Base-by-base conservation (phyloP, 2,797 vertebrate species). In the Lepus townsendii region DNA sequence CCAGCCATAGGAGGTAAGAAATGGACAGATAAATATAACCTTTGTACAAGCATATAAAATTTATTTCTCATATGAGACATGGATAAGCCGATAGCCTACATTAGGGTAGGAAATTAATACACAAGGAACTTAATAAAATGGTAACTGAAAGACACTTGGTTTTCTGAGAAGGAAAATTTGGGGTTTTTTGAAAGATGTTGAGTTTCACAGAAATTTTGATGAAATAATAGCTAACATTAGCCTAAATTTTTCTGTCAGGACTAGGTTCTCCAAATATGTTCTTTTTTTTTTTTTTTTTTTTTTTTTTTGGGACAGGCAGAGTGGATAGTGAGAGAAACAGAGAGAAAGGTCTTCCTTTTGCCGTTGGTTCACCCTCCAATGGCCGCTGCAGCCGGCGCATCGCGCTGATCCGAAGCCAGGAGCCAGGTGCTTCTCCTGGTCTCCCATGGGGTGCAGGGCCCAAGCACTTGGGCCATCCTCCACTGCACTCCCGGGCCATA, bases 121-220 rank as follows among this genome's bases (percentile, higher is more conserved):
- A 71, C 22, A 52, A 42, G 24, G 63, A 86, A 35, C 26, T 26
- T 6, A 95, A 88, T 91, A 65, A 82, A 95, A 60, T 54, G 32
- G n/a, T 63, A 66, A 89, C 47, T 69, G 85, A 93, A 77, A n/a
- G 50, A 30, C 26, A 79, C 12, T 0, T 62, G 7, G 24, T 79
- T 90, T 88, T 91, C 69, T 75, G 65, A 63, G n/a, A 80, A 90
- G 24, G 32, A 72, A 75, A 69, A 88, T 80, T 66, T 93, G n/a
- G 66, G 42, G 42, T 78, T 90, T 92, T 88, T 47, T 4, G 1
- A 62, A 82, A 94, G 50, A 75, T 13, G 35, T 38, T 42, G 54
- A 63, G 20, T 77, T 75, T 92, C 52, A 83, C 83, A 35, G 60
- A 94, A 80, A 88, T 68, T n/a, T 26, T 68, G 12, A 88, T 63